These are phyloP conservation scores for Colaptes auratus DNA, from an alignment of 2,113 vertebrate genomes.

Conservation along the genomic window DNA sequence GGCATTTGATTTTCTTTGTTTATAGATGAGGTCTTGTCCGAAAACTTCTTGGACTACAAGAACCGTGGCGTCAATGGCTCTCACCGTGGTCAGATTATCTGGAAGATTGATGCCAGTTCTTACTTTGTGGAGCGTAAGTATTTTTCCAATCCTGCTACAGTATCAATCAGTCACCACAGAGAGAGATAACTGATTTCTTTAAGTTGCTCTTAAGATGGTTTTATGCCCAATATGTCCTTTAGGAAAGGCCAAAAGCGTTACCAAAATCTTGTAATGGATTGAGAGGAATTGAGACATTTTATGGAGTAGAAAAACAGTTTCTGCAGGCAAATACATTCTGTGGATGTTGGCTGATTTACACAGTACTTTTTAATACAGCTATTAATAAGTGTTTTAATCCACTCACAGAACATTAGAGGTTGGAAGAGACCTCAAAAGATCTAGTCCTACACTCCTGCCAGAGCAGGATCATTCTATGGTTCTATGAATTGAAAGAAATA, in stretches of 20 bases:
- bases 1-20: not conserved
- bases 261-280: not conserved
- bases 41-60: constrained; percentile 98
- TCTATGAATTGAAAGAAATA: too few species aligned
- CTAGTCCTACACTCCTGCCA: too few species aligned
- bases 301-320: not conserved
- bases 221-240: not conserved
- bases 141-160: not conserved
- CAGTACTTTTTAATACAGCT: not conserved
- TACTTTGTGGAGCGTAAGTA: constrained; percentile 92
- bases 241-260: not conserved
- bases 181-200: not conserved
- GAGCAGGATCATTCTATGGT: too few species aligned
- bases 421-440: too few species aligned
- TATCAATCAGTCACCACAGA: not conserved
- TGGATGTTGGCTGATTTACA: not conserved
- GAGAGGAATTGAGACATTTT: not conserved
- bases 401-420: not conserved
- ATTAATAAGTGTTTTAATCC: not conserved
- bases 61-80: constrained; percentile 96
- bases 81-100: constrained; percentile 94
- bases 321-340: not conserved
- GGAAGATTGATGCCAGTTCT: constrained; percentile 93
- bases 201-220: not conserved
- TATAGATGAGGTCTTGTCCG: constrained; percentile 91